Evolutionary conservation across 2,797 vertebrate species (phyloP), one percentile per base, ranked within the genome.

Genomic region (Sylvia borin): DNA sequence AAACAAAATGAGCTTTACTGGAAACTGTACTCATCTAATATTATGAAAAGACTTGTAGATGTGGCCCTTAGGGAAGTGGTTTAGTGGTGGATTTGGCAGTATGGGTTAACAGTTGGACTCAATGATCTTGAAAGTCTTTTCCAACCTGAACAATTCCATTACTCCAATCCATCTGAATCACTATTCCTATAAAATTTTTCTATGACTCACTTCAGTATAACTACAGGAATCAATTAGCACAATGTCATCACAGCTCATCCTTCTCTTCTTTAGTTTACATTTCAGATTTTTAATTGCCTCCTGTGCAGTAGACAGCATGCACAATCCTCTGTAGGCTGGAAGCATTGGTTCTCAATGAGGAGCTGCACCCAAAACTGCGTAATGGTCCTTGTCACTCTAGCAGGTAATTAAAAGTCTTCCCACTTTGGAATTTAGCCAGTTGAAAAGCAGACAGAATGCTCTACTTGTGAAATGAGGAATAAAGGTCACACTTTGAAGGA

Each of bases 341-440:
- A 82, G 38, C 22, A 51, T 40, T 3, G 6, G 16, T 79, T 67
- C 61, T 95, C 64, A 62, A 81, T 72, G 26, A 74, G 73, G 67
- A 86, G 45, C 51, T 95, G 65, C 61, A 95, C 80, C 65, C 85
- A 87, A 90, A 95, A 36, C 65, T 93, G 85, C 81, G 82, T 91
- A 91, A 96, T 90, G 62, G 88, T 14, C 85, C 79, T 88, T 84
- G 83, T 79, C 90, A 70, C 48, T 93, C 51, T 42, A 96, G 45
- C 71, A 90, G 74, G 81, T 95, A 96, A 96, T 96, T 95, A 95
- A 95, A 95, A 95, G 73, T n/a, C 40, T 93, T 95, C 55, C 25
- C 40, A 72, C 31, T 90, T 82, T 80, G 61, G 87, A 88, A 96
- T 67, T 84, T 72, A 85, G 65, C 82, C 96, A 92, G n/a, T 25